phyloP scores from a whole-genome alignment of 2,797 vertebrate species.

The Philypnodon macrostomus region DNA sequence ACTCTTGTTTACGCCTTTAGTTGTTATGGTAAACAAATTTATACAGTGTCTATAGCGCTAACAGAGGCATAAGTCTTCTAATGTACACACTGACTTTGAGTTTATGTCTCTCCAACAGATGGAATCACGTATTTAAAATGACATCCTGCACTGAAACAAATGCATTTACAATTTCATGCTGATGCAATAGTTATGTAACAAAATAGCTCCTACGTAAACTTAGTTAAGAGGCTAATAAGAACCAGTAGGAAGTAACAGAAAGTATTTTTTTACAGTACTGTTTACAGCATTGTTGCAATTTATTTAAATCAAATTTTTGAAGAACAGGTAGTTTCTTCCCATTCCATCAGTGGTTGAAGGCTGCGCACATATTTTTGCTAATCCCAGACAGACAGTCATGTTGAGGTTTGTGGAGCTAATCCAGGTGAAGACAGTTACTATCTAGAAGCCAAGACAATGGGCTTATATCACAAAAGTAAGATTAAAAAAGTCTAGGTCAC shows the following conservation, averaged over 20 bases:
- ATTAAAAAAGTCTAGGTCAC: too few relatives aligned
- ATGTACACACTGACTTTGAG: slow-evolving; percentile 11
- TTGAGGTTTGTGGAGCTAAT: too few relatives aligned
- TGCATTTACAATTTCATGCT: background rate
- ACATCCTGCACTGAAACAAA: background rate
- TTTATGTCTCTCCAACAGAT: slow-evolving; percentile 5
- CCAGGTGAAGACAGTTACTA: too few relatives aligned
- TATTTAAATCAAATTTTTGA: too few relatives aligned
- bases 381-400: too few relatives aligned
- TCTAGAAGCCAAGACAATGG: too few relatives aligned
- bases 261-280: too few relatives aligned
- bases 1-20: slow-evolving; percentile 44
- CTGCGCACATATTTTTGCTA: too few relatives aligned
- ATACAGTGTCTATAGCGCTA: slow-evolving; percentile 24
- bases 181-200: slow-evolving; percentile 2
- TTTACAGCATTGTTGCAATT: too few relatives aligned
- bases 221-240: background rate
- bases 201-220: background rate
- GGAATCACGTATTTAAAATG: slow-evolving; percentile 3
- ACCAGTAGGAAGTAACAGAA: background rate
- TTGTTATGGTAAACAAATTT: slow-evolving; percentile 24
- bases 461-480: too few relatives aligned
- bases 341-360: too few relatives aligned
- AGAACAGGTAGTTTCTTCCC: too few relatives aligned
- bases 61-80: slow-evolving; percentile 8